A percentile compares a stretch with the other conserved stretches of the same genome.
These are phyloP conservation scores for Anneissia japonica DNA, from an alignment of 35 echinoderm and acorn worm genomes.

Conservation along the genomic window DNA sequence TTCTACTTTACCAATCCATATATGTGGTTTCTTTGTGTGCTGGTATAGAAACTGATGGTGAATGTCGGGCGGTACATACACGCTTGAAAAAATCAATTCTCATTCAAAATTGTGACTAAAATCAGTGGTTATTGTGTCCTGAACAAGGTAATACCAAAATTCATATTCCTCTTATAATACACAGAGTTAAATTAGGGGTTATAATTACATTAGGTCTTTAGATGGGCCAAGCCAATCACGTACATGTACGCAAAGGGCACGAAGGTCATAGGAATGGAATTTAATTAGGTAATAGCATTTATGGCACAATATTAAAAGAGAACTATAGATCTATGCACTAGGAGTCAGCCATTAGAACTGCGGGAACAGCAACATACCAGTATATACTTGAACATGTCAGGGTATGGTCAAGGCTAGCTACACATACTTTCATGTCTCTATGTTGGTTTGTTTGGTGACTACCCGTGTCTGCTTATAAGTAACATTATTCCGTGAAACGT, in stretches of 20 bases:
- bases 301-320: constrained; percentile 1
- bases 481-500: not conserved
- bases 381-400: not conserved
- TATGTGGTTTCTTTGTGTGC: not conserved
- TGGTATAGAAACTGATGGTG: not conserved
- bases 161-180: not conserved
- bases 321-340: not conserved
- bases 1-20: not conserved
- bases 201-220: not conserved
- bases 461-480: not conserved
- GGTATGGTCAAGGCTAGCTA: not conserved
- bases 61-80: not conserved
- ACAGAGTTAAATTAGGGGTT: not conserved
- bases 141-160: not conserved
- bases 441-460: not conserved
- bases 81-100: not conserved
- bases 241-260: not conserved
- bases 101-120: not conserved
- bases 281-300: constrained; percentile 2
- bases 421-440: not conserved
- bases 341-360: not conserved
- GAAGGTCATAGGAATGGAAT: constrained; percentile 1
- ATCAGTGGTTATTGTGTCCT: not conserved
- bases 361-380: not conserved
- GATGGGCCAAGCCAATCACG: not conserved